Base-by-base conservation (phyloP, 2,888 invertebrate species). In the Eubasilissa splendida region DNA sequence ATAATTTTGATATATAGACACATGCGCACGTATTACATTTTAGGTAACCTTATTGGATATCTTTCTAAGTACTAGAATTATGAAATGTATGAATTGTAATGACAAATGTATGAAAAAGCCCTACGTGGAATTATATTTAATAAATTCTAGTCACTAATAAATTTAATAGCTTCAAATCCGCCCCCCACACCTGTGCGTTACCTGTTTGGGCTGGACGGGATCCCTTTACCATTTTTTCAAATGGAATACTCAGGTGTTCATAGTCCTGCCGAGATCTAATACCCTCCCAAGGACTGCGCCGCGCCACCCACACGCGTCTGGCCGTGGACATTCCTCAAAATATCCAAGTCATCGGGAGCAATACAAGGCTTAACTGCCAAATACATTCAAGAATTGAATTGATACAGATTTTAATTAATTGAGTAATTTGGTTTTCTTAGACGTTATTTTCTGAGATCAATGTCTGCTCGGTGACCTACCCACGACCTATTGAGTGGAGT, bases 171-270 rank as follows among this genome's bases (percentile, higher is more conserved):
- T 22, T 33, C 63, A 33, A 63, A 63, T 63, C 63, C 63, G 63
- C 33, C 63, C 63, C 5, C 63, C 31, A 63, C 63, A 63, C 63
- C 63, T 63, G 63, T 63, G 63, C 63, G 63, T 63, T 63, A 63
- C 63, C 63, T 63, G 63, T 63, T 12, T 31, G 63, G 63, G 1
- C 33, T 63, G 42, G 14, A 70, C 70, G 52, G 52, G 70, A 70
- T 70, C 50, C 70, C 53, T 50, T 50, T 22, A 22, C 70, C 54
- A 70, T 54, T 70, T 52, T 52, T 70, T 58, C 33, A 63, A 60
- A 63, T n/a, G 60, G 63, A 78, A 78, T 78, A 56, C 77, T 78
- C 77, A 78, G 77, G 77, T 78, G 77, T 78, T 59, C 77, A 71
- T 50, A 77, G 33, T 66, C 31, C 50, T 56, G 54, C 56, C 56